phyloP scores from a whole-genome alignment of 1,140 invertebrate genomes.

The Oncopodura yosiiana region DNA sequence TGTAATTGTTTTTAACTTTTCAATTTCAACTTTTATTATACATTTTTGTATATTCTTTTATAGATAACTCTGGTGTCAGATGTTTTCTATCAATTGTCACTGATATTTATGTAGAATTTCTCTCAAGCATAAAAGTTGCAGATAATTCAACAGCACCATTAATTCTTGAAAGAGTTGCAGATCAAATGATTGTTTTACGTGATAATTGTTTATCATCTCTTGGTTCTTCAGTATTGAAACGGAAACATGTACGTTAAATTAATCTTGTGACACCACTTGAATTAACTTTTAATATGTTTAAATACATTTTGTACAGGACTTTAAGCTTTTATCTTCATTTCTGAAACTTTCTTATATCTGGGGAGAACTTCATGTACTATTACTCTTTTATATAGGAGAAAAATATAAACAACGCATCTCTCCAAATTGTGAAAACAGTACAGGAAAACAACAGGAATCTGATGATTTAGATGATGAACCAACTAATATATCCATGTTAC shows the following conservation, averaged over 20 bases:
- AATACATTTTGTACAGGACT: conserved; percentile 7
- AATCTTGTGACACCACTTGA: background rate
- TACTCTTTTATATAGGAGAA: conserved; percentile 5
- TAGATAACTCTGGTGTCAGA: background rate
- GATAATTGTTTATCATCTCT: conserved; percentile 11
- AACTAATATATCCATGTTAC: too few relatives aligned
- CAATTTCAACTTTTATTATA: background rate
- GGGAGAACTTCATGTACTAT: conserved; percentile 6
- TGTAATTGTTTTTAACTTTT: background rate
- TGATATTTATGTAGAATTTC: conserved; percentile 15
- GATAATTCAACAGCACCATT: conserved; percentile 11
- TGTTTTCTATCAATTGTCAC: conserved; percentile 16
- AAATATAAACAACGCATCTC: too few relatives aligned
- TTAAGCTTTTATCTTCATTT: background rate
- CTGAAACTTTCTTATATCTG: conserved; percentile 5
- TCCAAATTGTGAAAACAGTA: background rate
- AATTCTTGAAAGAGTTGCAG: conserved; percentile 15
- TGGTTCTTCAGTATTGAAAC: background rate
- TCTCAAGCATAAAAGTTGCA: conserved; percentile 23
- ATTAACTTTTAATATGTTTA: conserved; percentile 1
- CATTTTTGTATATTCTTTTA: background rate
- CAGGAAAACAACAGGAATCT: background rate
- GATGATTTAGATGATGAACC: background rate
- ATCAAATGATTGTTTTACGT: conserved; percentile 14
- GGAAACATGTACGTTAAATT: conserved; percentile 11